These are phyloP conservation scores for Bombus haemorrhoidalis DNA, from an alignment of 1,140 invertebrate genomes.

Conservation along the genomic window DNA sequence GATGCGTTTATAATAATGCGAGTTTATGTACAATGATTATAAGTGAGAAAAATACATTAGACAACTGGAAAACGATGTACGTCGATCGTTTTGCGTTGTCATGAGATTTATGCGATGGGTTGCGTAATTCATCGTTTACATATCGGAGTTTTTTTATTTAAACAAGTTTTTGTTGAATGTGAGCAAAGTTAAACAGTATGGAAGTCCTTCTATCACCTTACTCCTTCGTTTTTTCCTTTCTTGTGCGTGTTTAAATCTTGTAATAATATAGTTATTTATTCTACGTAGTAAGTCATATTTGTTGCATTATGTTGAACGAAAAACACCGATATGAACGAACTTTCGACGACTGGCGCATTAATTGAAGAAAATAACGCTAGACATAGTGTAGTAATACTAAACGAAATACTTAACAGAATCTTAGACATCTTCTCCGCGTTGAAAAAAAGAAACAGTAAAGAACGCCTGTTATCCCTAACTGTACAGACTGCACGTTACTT, in stretches of 20 bases:
- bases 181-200: background rate
- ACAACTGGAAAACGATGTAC: background rate
- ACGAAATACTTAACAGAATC: constrained; percentile 40
- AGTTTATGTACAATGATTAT: constrained; percentile 35
- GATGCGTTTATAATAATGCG: constrained; percentile 25
- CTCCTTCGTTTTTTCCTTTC: background rate
- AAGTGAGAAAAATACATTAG: background rate
- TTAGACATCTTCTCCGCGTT: background rate
- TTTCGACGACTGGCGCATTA: constrained; percentile 32
- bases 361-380: constrained; percentile 20
- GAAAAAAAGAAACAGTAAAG: background rate
- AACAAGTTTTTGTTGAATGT: background rate
- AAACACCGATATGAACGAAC: constrained; percentile 33
- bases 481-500: background rate
- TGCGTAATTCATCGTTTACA: constrained; percentile 1
- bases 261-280: background rate
- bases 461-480: constrained; percentile 3
- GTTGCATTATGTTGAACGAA: background rate
- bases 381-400: constrained; percentile 47
- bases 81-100: background rate
- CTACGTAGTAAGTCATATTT: too few relatives aligned
- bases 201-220: background rate
- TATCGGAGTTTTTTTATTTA: background rate
- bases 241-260: background rate
- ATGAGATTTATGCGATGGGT: background rate